phyloP scores from a whole-genome alignment of 2,113 vertebrate species.

The Noturus placidus region DNA sequence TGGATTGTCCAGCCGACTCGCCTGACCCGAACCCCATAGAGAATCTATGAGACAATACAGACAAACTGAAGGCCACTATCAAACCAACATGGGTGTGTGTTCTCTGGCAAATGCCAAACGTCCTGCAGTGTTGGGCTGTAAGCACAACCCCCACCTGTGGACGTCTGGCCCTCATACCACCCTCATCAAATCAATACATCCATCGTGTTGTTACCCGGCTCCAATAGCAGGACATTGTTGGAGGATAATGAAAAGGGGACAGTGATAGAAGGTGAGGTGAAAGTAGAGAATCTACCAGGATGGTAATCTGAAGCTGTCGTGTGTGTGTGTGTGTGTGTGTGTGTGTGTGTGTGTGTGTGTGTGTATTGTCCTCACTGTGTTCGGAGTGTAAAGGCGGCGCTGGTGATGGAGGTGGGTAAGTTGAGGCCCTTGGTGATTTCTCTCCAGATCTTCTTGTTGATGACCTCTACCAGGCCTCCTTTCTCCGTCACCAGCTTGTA shows the following conservation, averaged over 20 bases:
- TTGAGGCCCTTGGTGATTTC: constrained; percentile 98
- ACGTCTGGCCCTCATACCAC: too few species aligned
- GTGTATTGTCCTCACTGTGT: constrained; percentile 79
- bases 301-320: background rate
- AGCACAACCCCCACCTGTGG: too few species aligned
- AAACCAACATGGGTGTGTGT: too few species aligned
- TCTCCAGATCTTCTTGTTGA: constrained; percentile 99
- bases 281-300: constrained; percentile 8
- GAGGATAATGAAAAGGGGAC: constrained; percentile 28
- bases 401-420: constrained; percentile 97
- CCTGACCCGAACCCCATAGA: background rate
- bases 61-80: too few species aligned
- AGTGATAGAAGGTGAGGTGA: background rate
- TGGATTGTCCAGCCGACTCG: too few species aligned
- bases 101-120: too few species aligned
- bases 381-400: constrained; percentile 92
- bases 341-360: background rate
- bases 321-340: background rate
- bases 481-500: constrained; percentile 98
- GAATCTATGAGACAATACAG: too few species aligned
- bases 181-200: constrained; percentile 68
- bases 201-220: constrained; percentile 57
- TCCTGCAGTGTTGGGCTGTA: too few species aligned
- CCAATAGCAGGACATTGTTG: constrained; percentile 45
- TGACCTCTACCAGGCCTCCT: constrained; percentile 94